These are phyloP conservation scores for Elmis aenea DNA, from an alignment of 2,888 invertebrate species.

Conservation along the genomic window DNA sequence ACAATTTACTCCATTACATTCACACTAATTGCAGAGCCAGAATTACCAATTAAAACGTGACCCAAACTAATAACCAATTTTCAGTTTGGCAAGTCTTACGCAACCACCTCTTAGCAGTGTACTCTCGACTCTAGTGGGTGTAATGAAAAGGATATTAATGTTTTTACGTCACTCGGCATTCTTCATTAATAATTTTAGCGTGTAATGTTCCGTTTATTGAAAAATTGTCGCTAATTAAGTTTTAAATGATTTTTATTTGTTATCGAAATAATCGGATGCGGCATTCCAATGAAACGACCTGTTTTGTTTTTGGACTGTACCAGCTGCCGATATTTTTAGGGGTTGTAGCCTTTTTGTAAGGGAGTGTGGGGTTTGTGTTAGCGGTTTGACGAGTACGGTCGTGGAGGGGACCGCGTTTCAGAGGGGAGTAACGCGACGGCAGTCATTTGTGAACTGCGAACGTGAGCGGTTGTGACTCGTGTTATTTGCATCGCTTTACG, in stretches of 20 bases:
- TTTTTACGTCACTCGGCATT: no score
- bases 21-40: constrained; percentile 41
- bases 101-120: neutral
- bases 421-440: constrained; percentile 28
- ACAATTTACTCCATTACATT: constrained; percentile 39
- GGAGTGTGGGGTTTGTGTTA: constrained; percentile 44
- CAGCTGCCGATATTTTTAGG: constrained; percentile 43
- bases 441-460: constrained; percentile 40
- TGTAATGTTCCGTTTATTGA: no score
- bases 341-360: constrained; percentile 46
- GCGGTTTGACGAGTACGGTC: constrained; percentile 42
- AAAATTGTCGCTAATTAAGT: no score
- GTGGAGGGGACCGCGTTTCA: constrained; percentile 26
- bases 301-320: constrained; percentile 32
- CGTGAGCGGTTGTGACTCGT: constrained; percentile 26
- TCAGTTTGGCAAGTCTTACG: neutral
- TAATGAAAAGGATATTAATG: neutral
- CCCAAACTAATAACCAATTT: constrained; percentile 26
- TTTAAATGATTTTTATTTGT: no score
- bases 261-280: no score
- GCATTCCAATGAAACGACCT: constrained; percentile 1
- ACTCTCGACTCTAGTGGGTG: neutral
- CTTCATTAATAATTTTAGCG: no score
- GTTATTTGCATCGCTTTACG: neutral
- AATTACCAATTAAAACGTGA: constrained; percentile 40